A percentile compares a stretch with the other conserved stretches of the same genome.
phyloP scores from a whole-genome alignment of 37 sponge, comb jelly and placozoan genomes.

The Amphimedon queenslandica region DNA sequence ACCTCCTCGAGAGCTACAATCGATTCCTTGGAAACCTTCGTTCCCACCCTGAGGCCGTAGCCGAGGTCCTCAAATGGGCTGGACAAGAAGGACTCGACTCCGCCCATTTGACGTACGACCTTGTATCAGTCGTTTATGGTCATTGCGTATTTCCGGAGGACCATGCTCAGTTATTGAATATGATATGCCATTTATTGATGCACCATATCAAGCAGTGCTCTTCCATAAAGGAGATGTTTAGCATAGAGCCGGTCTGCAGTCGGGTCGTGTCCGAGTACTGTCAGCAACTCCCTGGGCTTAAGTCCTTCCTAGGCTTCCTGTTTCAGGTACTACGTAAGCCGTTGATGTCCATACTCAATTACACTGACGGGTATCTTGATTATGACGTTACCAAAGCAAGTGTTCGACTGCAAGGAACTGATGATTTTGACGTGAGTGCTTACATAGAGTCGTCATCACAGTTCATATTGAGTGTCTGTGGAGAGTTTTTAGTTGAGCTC shows the following conservation, averaged over 20 bases:
- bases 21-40: constrained; percentile 21
- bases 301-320: constrained; percentile 16
- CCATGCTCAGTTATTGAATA: constrained; percentile 34
- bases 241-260: constrained; percentile 38
- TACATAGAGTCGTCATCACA: neutral
- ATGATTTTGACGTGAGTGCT: neutral
- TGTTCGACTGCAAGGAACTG: constrained; percentile 8
- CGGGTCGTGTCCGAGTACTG: constrained; percentile 30
- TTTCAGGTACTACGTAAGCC: constrained; percentile 20
- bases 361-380: constrained; percentile 31
- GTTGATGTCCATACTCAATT: constrained; percentile 18
- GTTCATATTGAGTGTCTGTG: neutral
- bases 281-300: constrained; percentile 27
- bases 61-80: constrained; percentile 25
- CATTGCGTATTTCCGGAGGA: constrained; percentile 52
- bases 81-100: constrained; percentile 51
- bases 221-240: constrained; percentile 33
- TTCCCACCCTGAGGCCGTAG: constrained; percentile 8
- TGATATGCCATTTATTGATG: constrained; percentile 17
- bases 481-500: constrained; percentile 15
- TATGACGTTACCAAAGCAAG: constrained; percentile 55
- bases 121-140: constrained; percentile 52
- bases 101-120: constrained; percentile 31
- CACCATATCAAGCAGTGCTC: constrained; percentile 22
- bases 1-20: constrained; percentile 18